Base-by-base conservation (phyloP, 2,113 vertebrate genomes). In the Pterocles burchelli region DNA sequence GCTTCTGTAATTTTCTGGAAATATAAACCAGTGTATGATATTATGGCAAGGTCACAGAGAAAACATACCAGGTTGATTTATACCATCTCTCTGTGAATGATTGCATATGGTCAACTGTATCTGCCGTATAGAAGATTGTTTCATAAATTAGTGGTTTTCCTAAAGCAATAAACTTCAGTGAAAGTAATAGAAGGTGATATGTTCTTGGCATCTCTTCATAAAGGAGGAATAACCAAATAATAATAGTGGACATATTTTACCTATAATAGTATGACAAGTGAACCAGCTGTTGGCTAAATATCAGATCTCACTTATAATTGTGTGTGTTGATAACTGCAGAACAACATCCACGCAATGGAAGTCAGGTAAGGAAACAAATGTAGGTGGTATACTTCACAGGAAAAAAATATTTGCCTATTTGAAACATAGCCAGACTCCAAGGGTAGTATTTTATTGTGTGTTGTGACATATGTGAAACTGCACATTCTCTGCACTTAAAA, bases 21-120 rank as follows among this genome's bases (percentile, higher is more conserved):
- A 81, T 71, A 96, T 70, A 97, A 97, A 96, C 88, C 72, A 90
- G 76, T 88, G 67, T 65, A 92, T 31, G 73, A 55, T 74, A 66
- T 25, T 75, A 91, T 80, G 87, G 95, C 92, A 95, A 98, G 94
- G 96, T 96, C 90, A 85, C 22, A 93, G 66, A 81, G 94, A 94
- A 94, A 95, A 95, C 63, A 63, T 84, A 88, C 86, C 92, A 61
- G 91, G 91, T 94, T 92, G 88, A 98, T 97, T 93, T 82, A 92
- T 82, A 78, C 88, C 24, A 0, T 91, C 88, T 92, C 67, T 81
- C 90, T 92, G 91, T 96, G 96, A 96, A 95, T 95, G 78, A 95
- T 91, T 92, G 95, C 87, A 43, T 76, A 87, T 34, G 83, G 83
- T 91, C 96, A 97, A 68, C 78, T 81, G n/a, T 94, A 58, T 65